Evolutionary conservation across 2,888 invertebrate species (phyloP), one percentile per base, ranked within the genome.

Genomic region (Drosophila pseudotakahashii): DNA sequence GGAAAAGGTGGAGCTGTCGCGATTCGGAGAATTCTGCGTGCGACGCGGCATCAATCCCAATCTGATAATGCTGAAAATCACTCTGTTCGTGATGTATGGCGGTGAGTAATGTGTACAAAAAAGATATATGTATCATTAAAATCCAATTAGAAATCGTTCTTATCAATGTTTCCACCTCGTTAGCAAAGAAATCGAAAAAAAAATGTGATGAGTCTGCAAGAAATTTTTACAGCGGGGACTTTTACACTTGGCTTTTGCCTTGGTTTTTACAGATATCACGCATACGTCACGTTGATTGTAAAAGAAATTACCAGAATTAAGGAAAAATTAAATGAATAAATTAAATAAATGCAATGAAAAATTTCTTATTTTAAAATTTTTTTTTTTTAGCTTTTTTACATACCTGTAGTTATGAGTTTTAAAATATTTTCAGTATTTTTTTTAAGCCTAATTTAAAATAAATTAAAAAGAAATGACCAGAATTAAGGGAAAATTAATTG

Each of bases 41-140:
- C 92, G 92, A 83, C 91, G 94, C 78, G 93, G 94, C 71, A 94
- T 96, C 79, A 96, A 96, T 91, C 95, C 95, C 54, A 95, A 96
- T 92, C 93, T 96, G 84, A 93, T 97, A 75, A 96, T 96, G 94
- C 92, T 97, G 85, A 97, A 97, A 93, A 93, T 96, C 83, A 96
- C 96, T 36, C 93, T 97, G 10, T 97, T 97, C 91, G 95, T 96
- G 82, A 95, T 96, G 94, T 96, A 96, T 90, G 96, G 97, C 91
- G 95, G 95, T 95, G 92, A 92, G 93, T 91, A 58, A 45, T 47
- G 39, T 14, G 2, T 26, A 13, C n/a, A 19, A 14, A 14, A 39
- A 26, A 26, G 6, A 3, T 3, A 19, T 26, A 23, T 34, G 44
- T 64, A 39, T 61, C 57, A 84, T 81, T 87, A 81, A 73, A 81